Evolutionary conservation across 2,113 vertebrate species (phyloP), one percentile per base, ranked within the genome.

Genomic region (Clarias batrachus): DNA sequence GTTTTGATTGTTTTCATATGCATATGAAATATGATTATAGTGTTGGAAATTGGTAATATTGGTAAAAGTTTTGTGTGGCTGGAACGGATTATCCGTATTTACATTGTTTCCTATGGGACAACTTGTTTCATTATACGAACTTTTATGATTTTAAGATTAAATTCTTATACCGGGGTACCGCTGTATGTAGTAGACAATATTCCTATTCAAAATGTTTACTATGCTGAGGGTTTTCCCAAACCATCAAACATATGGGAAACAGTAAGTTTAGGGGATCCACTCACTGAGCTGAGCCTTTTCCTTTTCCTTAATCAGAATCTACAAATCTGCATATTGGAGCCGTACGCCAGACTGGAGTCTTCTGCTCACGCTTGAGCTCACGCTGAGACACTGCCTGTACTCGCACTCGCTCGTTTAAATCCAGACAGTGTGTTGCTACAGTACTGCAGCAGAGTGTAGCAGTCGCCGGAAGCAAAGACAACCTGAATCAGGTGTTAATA

Each of bases 351-450:
- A 73, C 33, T 54, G 65, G 71, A 56, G 60, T 83, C 65, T 73
- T 63, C 81, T 84, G 37, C 23, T n/a, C 3, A 17, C 84, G 79
- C 66, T 59, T 83, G 65, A 84, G 83, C 71, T 84, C 86, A 86
- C 19, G 59, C 89, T 70, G 86, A 73, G 86, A 77, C 14, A 14
- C 74, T 77, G 52, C 25, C 74, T 56, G 74, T 56, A 48, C 57
- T 37, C 37, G 68, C 81, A n/a, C 63, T 73, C 76, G 27, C 27
- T 54, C 65, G 37, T 60, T 80, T 84, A 88, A 88, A 88, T 86
- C 56, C 85, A 57, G 54, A 70, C 82, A 86, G 76, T 86, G 70
- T 88, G 86, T 59, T 76, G 57, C 70, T 82, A 48, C 48, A 48
- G 48, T 48, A 48, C 48, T 82, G 63, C 66, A 74, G 65, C 71